phyloP scores from a whole-genome alignment of 2,797 vertebrate species.

The Takifugu rubripes region DNA sequence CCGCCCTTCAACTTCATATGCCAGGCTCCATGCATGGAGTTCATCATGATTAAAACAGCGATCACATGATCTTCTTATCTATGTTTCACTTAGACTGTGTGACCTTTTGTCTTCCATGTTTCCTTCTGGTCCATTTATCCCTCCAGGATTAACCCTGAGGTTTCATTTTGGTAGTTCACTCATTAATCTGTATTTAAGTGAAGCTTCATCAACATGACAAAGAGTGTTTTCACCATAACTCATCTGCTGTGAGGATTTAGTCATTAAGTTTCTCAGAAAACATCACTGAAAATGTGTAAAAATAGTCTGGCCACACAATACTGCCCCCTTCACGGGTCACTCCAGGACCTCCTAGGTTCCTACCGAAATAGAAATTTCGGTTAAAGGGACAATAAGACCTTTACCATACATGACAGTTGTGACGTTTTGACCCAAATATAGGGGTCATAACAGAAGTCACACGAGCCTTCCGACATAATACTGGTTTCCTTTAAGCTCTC shows the following conservation, averaged over 20 bases:
- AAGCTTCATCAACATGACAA: too few relatives aligned
- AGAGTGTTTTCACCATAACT: too few relatives aligned
- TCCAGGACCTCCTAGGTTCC: slow-evolving; percentile 21
- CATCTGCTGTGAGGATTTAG: too few relatives aligned
- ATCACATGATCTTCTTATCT: too few relatives aligned
- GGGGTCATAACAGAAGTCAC: slow-evolving; percentile 28
- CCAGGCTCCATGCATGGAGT: not conserved
- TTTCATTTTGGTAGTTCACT: too few relatives aligned
- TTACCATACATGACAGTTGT: slow-evolving; percentile 26
- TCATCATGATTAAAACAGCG: too few relatives aligned
- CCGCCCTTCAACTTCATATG: not conserved
- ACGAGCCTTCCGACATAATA: slow-evolving; percentile 7
- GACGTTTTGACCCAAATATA: not conserved
- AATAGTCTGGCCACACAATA: not conserved
- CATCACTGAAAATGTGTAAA: not conserved
- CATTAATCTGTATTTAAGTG: too few relatives aligned
- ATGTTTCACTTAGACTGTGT: too few relatives aligned
- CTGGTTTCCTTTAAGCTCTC: slow-evolving; percentile 10
- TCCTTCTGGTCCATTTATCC: too few relatives aligned
- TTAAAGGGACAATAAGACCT: slow-evolving; percentile 15
- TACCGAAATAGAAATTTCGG: too few relatives aligned
- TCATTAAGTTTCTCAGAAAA: not conserved
- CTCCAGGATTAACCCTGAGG: too few relatives aligned
- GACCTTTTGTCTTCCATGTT: too few relatives aligned
- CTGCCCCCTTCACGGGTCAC: not conserved